Percentiles rank a stretch among this genome's conserved stretches.
phyloP scores from a whole-genome alignment of 2,797 vertebrate species.

The Sciaenops ocellatus region DNA sequence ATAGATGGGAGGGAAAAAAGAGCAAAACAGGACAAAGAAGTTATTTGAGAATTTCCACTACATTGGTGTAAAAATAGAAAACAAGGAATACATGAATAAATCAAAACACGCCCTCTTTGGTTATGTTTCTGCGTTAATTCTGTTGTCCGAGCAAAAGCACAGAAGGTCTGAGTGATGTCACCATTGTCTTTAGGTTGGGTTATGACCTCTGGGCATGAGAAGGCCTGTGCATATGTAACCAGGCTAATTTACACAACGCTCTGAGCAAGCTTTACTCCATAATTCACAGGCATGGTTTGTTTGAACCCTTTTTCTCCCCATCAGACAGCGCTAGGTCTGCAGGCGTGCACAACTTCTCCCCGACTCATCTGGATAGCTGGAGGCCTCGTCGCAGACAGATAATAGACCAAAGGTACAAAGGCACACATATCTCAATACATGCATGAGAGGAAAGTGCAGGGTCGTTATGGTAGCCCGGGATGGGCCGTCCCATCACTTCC shows the following conservation, averaged over 20 bases:
- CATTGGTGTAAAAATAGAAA: constrained; percentile 28
- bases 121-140: constrained; percentile 50
- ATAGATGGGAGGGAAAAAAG: constrained; percentile 26
- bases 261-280: constrained; percentile 82
- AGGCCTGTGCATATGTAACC: constrained; percentile 84
- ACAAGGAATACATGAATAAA: constrained; percentile 38
- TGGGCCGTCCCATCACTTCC: constrained; percentile 65
- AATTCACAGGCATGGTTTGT: constrained; percentile 84
- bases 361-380: constrained; percentile 80
- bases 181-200: constrained; percentile 73
- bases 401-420: constrained; percentile 87
- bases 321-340: constrained; percentile 79
- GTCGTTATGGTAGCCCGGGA: constrained; percentile 77
- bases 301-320: constrained; percentile 81
- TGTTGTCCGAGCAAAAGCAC: constrained; percentile 49
- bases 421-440: constrained; percentile 78
- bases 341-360: constrained; percentile 63
- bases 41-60: constrained; percentile 39
- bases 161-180: constrained; percentile 55
- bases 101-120: constrained; percentile 29
- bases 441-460: constrained; percentile 74
- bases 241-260: constrained; percentile 86
- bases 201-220: constrained; percentile 73
- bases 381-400: constrained; percentile 81
- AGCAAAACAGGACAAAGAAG: constrained; percentile 39